Conservation (phyloP, 2,113 vertebrate species). For the Amblyopsis rosae region DNA sequence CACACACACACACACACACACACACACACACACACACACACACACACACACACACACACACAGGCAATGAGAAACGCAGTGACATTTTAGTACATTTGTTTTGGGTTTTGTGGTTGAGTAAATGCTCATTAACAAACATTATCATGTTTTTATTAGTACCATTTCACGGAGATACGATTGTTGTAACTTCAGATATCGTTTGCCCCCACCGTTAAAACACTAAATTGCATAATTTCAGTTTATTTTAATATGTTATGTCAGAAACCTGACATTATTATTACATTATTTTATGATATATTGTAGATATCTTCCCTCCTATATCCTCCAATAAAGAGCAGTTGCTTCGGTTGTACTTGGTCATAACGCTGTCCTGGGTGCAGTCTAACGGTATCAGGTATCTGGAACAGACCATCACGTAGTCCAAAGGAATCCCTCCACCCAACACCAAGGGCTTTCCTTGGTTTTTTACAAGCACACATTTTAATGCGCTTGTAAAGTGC, state of each 20-base stretch:
- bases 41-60: too few species aligned
- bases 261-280: background rate
- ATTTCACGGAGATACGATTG: too few species aligned
- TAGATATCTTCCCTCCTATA: background rate
- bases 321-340: background rate
- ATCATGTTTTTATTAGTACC: too few species aligned
- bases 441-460: background rate
- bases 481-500: background rate
- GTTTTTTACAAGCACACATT: conserved; percentile 7
- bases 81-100: too few species aligned
- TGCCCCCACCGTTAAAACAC: too few species aligned
- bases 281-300: too few species aligned
- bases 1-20: too few species aligned
- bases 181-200: too few species aligned
- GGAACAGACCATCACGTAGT: background rate
- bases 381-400: conserved; percentile 28
- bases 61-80: too few species aligned
- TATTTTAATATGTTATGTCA: background rate
- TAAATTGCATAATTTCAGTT: background rate
- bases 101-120: background rate
- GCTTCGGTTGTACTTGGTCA: background rate
- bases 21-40: too few species aligned
- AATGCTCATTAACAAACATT: too few species aligned
- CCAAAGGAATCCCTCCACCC: background rate
- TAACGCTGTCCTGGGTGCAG: conserved; percentile 40